A percentile compares a stretch with the other conserved stretches of the same genome.
phyloP scores from a whole-genome alignment of 1,140 invertebrate species.

The Drosophila mayri region DNA sequence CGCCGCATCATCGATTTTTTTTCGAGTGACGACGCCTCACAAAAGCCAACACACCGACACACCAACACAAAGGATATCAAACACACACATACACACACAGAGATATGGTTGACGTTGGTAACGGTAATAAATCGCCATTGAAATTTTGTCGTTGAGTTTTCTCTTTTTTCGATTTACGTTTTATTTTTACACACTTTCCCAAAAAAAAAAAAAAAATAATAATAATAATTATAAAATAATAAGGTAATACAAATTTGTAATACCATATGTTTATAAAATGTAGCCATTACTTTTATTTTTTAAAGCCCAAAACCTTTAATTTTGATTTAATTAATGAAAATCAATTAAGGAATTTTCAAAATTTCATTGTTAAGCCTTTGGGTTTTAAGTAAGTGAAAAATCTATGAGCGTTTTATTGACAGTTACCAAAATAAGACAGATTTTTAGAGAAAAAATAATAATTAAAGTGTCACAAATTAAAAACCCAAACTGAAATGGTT shows the following conservation, averaged over 20 bases:
- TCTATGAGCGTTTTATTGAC: no score
- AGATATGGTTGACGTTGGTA: constrained; percentile 51
- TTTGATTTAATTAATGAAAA: background rate
- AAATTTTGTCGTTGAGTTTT: constrained; percentile 48
- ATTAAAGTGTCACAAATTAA: no score
- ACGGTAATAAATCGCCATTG: constrained; percentile 80
- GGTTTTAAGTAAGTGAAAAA: no score
- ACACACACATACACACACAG: constrained; percentile 6
- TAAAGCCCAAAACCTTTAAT: background rate
- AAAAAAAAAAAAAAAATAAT: background rate
- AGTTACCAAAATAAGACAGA: no score
- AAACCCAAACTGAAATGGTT: no score
- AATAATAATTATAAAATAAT: background rate
- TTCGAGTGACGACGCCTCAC: constrained; percentile 25
- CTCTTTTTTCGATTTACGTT: background rate
- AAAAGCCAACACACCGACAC: constrained; percentile 18
- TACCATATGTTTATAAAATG: background rate
- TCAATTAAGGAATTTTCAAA: no score
- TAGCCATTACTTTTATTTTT: background rate
- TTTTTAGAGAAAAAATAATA: no score
- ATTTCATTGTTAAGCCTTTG: no score
- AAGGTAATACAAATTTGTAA: background rate
- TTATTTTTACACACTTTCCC: constrained; percentile 3
- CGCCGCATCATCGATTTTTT: constrained; percentile 73
- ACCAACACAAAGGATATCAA: constrained; percentile 4